These are phyloP conservation scores for Podarcis lilfordi DNA, from an alignment of 2,797 vertebrate species.

Conservation along the genomic window DNA sequence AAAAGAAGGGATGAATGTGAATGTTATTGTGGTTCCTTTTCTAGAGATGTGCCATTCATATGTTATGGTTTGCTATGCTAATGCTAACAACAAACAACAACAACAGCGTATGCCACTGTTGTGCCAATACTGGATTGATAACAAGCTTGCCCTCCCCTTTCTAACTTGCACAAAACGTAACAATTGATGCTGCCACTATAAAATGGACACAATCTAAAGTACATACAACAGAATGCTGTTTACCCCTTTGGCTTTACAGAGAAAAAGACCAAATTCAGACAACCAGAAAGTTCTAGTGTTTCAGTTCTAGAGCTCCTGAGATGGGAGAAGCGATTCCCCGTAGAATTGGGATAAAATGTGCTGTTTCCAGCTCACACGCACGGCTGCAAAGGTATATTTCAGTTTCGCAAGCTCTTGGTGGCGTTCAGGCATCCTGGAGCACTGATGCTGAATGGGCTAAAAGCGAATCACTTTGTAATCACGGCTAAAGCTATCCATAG, in stretches of 20 bases:
- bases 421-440: constrained; percentile 55
- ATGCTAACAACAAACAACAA: not conserved
- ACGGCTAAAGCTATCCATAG: constrained; percentile 64
- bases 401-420: constrained; percentile 48
- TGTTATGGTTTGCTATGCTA: not conserved
- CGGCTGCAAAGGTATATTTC: constrained; percentile 51
- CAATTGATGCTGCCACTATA: not conserved
- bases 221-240: not conserved
- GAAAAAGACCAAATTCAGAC: not conserved
- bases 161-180: not conserved
- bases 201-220: not conserved
- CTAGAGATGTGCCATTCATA: too few relatives aligned
- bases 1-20: too few relatives aligned
- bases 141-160: not conserved
- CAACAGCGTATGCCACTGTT: not conserved
- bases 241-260: not conserved
- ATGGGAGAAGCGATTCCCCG: not conserved
- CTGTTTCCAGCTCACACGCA: constrained; percentile 32
- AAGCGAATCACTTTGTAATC: constrained; percentile 70
- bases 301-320: not conserved
- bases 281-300: not conserved
- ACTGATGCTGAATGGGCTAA: constrained; percentile 52
- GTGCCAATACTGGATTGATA: not conserved
- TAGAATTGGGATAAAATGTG: constrained; percentile 11
- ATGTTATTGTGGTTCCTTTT: too few relatives aligned